These are phyloP conservation scores for Eumerus sabulonum DNA, from an alignment of 2,888 invertebrate genomes.

Conservation along the genomic window DNA sequence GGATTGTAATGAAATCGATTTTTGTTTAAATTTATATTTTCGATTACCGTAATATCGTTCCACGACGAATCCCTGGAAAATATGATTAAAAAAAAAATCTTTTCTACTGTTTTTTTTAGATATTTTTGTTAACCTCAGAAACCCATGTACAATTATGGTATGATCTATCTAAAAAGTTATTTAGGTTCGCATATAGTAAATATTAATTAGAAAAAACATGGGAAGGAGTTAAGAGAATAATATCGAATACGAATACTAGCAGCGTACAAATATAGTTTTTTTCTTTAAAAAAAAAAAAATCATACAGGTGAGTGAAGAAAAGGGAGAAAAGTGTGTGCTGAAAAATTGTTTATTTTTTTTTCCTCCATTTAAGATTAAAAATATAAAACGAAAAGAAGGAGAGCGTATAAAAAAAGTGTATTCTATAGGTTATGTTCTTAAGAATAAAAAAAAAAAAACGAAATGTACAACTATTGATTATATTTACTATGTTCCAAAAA, in stretches of 20 bases:
- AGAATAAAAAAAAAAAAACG: too few relatives aligned
- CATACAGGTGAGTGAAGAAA: background rate
- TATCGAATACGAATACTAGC: conserved; percentile 63
- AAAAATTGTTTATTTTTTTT: conserved; percentile 18
- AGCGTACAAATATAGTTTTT: conserved; percentile 21
- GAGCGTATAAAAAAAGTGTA: conserved; percentile 14
- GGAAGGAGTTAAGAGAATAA: background rate
- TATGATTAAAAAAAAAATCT: too few relatives aligned
- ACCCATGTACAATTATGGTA: too few relatives aligned
- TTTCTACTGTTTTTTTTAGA: too few relatives aligned
- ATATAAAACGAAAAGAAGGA: background rate
- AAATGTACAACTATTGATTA: conserved; percentile 62
- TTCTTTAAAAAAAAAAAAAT: conserved; percentile 18
- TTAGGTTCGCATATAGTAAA: background rate
- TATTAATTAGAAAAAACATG: too few relatives aligned
- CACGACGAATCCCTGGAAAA: too few relatives aligned
- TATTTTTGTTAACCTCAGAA: too few relatives aligned
- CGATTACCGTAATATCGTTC: too few relatives aligned
- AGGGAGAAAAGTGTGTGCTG: conserved; percentile 48
- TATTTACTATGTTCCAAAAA: conserved; percentile 45
- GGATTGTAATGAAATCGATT: too few relatives aligned
- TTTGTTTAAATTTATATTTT: too few relatives aligned
- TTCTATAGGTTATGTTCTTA: conserved; percentile 4
- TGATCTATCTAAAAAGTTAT: too few relatives aligned
- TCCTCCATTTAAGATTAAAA: background rate